These are phyloP conservation scores for Myiagra hebetior DNA, from an alignment of 2,113 vertebrate species.

Conservation along the genomic window DNA sequence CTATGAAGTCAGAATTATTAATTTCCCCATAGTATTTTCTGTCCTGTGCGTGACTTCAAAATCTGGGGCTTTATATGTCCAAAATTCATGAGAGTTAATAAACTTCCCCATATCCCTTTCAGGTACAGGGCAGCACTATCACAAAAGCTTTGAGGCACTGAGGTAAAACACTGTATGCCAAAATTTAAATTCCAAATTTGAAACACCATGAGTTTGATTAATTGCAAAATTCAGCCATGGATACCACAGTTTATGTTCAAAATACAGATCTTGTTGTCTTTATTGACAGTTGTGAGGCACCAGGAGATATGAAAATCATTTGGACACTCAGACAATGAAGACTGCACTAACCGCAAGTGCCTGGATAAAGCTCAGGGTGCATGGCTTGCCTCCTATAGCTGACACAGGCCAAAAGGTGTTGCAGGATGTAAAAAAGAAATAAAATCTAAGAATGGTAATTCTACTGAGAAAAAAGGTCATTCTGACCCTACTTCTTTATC, in stretches of 20 bases:
- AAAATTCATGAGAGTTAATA: neutral
- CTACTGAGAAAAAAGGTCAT: neutral
- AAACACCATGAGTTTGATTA: neutral
- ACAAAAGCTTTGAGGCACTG: neutral
- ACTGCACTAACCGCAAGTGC: neutral
- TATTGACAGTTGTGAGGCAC: neutral
- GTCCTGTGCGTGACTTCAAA: neutral
- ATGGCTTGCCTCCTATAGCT: neutral
- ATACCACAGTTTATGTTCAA: neutral
- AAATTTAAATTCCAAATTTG: neutral
- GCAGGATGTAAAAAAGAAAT: neutral
- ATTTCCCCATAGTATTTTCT: neutral
- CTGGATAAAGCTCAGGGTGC: neutral
- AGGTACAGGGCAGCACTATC: neutral
- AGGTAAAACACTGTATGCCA: neutral
- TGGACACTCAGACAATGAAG: neutral
- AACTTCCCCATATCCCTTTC: neutral
- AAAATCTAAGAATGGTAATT: neutral
- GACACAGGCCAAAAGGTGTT: neutral
- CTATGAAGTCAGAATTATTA: neutral
- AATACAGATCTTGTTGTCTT: neutral
- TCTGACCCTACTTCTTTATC: neutral
- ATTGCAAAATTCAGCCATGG: neutral
- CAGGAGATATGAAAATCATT: neutral
- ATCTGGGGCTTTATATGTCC: neutral